Conservation (phyloP, 92 coral and sea anemone species). For the Epizoanthus ramosus region DNA sequence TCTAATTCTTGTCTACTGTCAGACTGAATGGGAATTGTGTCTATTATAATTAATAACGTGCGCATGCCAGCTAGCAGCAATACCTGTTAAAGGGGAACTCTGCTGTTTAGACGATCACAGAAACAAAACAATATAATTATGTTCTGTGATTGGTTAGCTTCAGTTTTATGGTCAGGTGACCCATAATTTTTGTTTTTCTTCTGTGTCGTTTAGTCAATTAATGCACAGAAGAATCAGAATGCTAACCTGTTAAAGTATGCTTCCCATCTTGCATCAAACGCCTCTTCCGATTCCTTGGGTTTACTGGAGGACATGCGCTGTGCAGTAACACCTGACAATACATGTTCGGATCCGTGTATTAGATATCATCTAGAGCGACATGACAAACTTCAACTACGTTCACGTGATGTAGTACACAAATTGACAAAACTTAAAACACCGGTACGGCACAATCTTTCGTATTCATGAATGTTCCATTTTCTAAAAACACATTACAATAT, state of each 20-base stretch:
- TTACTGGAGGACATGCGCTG: constrained; percentile 76
- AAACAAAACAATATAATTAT: no score
- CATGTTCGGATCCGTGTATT: background rate
- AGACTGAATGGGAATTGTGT: background rate
- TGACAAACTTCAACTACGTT: no score
- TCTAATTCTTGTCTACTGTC: background rate
- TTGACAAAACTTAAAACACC: background rate
- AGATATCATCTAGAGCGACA: no score
- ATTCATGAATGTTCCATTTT: background rate
- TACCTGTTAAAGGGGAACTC: constrained; percentile 90
- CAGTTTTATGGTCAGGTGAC: no score
- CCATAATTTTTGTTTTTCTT: no score
- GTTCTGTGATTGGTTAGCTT: no score
- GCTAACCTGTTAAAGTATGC: constrained; percentile 93
- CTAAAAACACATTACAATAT: background rate
- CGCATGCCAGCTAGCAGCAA: background rate
- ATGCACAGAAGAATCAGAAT: no score
- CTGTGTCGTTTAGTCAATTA: no score
- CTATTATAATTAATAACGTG: background rate
- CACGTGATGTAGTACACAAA: no score
- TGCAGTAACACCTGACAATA: constrained; percentile 57
- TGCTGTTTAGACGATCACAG: no score
- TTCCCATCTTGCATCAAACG: constrained; percentile 97
- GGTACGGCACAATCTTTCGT: background rate
- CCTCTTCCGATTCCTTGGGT: constrained; percentile 94